Conservation (phyloP, 2,113 vertebrate species). For the Blennius ocellaris region DNA sequence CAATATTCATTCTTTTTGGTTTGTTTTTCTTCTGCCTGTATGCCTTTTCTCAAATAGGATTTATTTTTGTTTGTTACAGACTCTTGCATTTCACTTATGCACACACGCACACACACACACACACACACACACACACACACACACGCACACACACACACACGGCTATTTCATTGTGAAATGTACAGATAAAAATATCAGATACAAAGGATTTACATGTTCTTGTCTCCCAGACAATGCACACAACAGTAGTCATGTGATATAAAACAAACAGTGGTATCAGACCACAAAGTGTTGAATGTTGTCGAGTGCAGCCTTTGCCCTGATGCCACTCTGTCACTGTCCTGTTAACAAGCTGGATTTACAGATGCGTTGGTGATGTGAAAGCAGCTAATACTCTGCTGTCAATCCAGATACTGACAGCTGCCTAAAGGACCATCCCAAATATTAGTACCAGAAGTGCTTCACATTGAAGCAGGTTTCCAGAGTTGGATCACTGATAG, state of each 20-base stretch:
- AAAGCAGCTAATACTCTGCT: slow-evolving; percentile 68
- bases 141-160: too few species aligned
- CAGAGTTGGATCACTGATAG: slow-evolving; percentile 51
- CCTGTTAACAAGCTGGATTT: slow-evolving; percentile 76
- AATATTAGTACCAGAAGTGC: slow-evolving; percentile 80
- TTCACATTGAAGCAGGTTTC: slow-evolving; percentile 50
- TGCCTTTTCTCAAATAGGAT: slow-evolving; percentile 33
- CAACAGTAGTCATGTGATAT: slow-evolving; percentile 3
- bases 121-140: too few species aligned
- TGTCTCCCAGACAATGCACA: slow-evolving; percentile 13
- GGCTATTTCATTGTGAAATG: not conserved
- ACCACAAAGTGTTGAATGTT: slow-evolving; percentile 25
- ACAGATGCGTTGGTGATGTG: slow-evolving; percentile 69
- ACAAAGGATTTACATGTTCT: slow-evolving; percentile 7
- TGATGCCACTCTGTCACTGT: slow-evolving; percentile 60
- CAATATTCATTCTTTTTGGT: slow-evolving; percentile 34
- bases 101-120: too few species aligned
- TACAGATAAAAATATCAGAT: slow-evolving; percentile 20
- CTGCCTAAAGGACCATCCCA: slow-evolving; percentile 75
- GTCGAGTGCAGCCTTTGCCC: slow-evolving; percentile 45
- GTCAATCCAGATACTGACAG: slow-evolving; percentile 75
- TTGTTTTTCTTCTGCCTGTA: slow-evolving; percentile 27
- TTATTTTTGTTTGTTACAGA: slow-evolving; percentile 27
- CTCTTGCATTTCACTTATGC: slow-evolving; percentile 8
- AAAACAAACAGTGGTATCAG: slow-evolving; percentile 13